phyloP scores from a whole-genome alignment of 2,888 invertebrate species.

The Minunthozetes semirufus region DNA sequence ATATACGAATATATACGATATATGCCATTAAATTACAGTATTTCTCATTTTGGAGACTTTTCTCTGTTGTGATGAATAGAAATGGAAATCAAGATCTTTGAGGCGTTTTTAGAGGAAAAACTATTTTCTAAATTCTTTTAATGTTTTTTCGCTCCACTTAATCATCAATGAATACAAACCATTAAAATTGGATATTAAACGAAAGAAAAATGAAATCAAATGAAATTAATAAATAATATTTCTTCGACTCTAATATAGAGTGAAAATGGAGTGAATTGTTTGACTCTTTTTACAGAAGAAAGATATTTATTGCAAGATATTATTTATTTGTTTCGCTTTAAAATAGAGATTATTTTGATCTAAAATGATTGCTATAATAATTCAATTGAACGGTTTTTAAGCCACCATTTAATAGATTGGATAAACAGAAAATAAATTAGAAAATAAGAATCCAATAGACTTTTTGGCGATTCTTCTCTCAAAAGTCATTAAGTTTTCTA shows the following conservation, averaged over 20 bases:
- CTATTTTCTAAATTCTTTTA: background rate
- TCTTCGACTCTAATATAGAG: background rate
- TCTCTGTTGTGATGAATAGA: background rate
- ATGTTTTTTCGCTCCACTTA: constrained; percentile 11
- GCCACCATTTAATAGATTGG: background rate
- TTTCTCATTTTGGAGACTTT: constrained; percentile 7
- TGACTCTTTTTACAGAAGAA: background rate
- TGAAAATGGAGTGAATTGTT: background rate
- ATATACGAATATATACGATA: no score
- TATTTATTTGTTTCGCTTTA: constrained; percentile 11
- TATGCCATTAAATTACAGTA: constrained; percentile 7
- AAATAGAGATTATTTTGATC: background rate
- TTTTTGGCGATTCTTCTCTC: background rate
- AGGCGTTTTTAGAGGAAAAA: background rate
- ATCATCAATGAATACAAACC: constrained; percentile 7
- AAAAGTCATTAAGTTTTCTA: constrained; percentile 7
- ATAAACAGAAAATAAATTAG: background rate
- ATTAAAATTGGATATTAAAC: background rate
- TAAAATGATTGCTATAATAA: constrained; percentile 23
- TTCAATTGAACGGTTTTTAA: background rate
- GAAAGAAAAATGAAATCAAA: background rate
- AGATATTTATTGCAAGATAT: background rate
- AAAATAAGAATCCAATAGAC: constrained; percentile 16
- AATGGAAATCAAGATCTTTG: constrained; percentile 10
- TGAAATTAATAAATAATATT: constrained; percentile 12